These are phyloP conservation scores for Gryllus longicercus DNA, from an alignment of 2,888 invertebrate species.

Conservation along the genomic window DNA sequence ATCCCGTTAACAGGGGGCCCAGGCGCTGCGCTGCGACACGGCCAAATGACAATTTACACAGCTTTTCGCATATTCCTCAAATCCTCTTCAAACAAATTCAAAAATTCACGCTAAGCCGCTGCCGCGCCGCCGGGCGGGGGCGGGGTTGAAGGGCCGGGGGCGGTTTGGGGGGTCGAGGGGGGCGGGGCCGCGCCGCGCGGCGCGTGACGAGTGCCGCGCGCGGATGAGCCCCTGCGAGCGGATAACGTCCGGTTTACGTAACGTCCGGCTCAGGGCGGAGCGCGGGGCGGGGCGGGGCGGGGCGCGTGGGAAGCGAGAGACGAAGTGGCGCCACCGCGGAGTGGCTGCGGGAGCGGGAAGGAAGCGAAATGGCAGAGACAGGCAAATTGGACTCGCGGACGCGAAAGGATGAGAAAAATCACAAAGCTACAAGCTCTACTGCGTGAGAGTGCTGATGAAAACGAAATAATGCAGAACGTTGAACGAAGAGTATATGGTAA, in stretches of 20 bases:
- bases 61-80: slow-evolving; percentile 17
- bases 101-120: slow-evolving; percentile 2
- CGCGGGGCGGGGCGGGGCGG: background rate
- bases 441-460: no score
- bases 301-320: background rate
- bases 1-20: slow-evolving; percentile 11
- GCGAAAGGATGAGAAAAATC: no score
- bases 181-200: background rate
- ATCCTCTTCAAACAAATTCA: slow-evolving; percentile 3
- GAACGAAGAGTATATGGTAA: no score
- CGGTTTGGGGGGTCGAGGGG: background rate
- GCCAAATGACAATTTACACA: slow-evolving; percentile 17
- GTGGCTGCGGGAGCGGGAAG: background rate
- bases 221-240: slow-evolving; percentile 1
- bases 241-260: slow-evolving; percentile 1
- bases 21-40: slow-evolving; percentile 11
- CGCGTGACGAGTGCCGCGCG: background rate
- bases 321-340: no score
- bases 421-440: no score
- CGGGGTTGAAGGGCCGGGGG: background rate
- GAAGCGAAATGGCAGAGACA: background rate
- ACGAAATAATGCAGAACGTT: no score
- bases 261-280: background rate
- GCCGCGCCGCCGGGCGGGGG: background rate
- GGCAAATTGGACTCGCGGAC: no score